Conservation (phyloP, 2,113 vertebrate species). For the Colistium nudipinnis region DNA sequence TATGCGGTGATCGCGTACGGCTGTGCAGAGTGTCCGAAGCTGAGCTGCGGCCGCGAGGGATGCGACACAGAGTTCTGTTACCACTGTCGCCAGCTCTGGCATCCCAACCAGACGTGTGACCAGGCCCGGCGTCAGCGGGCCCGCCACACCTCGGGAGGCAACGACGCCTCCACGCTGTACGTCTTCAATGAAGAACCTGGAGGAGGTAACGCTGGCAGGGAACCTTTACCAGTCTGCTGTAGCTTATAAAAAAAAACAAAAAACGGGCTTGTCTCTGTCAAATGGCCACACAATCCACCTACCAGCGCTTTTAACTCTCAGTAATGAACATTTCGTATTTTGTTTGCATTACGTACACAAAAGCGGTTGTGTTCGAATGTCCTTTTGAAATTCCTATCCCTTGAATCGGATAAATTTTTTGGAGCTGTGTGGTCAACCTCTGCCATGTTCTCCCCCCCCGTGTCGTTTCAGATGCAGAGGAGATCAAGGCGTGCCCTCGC, state of each 20-base stretch:
- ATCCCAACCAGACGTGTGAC: conserved; percentile 85
- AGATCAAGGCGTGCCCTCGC: conserved; percentile 88
- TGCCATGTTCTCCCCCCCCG: neutral
- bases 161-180: conserved; percentile 75
- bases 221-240: neutral
- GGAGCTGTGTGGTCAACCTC: neutral
- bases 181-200: conserved; percentile 81
- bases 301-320: neutral
- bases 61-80: conserved; percentile 90
- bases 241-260: neutral
- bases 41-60: conserved; percentile 85
- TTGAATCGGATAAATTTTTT: neutral
- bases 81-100: conserved; percentile 90
- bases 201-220: conserved; percentile 66
- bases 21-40: conserved; percentile 87
- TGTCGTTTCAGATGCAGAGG: conserved; percentile 80
- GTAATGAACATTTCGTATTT: neutral
- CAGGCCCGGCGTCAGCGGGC: conserved; percentile 83
- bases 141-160: conserved; percentile 75
- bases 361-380: neutral
- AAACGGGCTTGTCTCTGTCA: neutral
- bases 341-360: neutral
- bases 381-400: neutral
- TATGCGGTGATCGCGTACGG: conserved; percentile 88
- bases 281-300: neutral